phyloP scores from a whole-genome alignment of 1,140 invertebrate genomes.

The Plutomurus gul region DNA sequence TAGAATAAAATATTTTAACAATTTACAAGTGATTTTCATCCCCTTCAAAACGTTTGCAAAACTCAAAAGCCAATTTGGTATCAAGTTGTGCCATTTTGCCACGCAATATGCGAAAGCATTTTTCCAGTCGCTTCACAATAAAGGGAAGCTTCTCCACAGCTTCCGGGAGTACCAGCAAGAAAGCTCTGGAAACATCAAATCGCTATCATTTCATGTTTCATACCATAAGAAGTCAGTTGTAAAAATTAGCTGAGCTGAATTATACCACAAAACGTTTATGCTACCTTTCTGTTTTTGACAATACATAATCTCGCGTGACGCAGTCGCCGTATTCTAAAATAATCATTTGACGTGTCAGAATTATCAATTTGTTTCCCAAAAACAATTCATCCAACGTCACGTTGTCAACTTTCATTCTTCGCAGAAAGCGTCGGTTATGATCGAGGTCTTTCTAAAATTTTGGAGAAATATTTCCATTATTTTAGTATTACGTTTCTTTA shows the following conservation, averaged over 20 bases:
- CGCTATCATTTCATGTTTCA: not conserved
- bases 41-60: slow-evolving; percentile 65
- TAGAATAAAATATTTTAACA: too few species aligned
- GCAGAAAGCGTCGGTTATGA: slow-evolving; percentile 73
- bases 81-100: slow-evolving; percentile 72
- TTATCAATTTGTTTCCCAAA: slow-evolving; percentile 73
- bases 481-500: too few species aligned
- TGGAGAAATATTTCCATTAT: slow-evolving; percentile 34
- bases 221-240: not conserved
- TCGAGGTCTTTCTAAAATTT: slow-evolving; percentile 74
- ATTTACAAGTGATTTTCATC: slow-evolving; percentile 67
- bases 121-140: slow-evolving; percentile 70
- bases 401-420: slow-evolving; percentile 71
- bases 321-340: slow-evolving; percentile 78
- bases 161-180: slow-evolving; percentile 75
- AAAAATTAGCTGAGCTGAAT: not conserved
- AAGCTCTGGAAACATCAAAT: slow-evolving; percentile 63
- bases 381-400: slow-evolving; percentile 73
- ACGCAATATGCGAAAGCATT: slow-evolving; percentile 72
- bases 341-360: slow-evolving; percentile 76
- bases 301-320: slow-evolving; percentile 51
- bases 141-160: slow-evolving; percentile 71
- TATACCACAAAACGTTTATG: not conserved
- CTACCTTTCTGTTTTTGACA: slow-evolving; percentile 50
- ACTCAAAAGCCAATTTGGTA: slow-evolving; percentile 64